Percentiles rank a stretch among this genome's conserved stretches.
Evolutionary conservation across 30 jellyfish, hydroid and myxozoan genomes (phyloP).

Genomic region (Nemopilema nomurai): DNA sequence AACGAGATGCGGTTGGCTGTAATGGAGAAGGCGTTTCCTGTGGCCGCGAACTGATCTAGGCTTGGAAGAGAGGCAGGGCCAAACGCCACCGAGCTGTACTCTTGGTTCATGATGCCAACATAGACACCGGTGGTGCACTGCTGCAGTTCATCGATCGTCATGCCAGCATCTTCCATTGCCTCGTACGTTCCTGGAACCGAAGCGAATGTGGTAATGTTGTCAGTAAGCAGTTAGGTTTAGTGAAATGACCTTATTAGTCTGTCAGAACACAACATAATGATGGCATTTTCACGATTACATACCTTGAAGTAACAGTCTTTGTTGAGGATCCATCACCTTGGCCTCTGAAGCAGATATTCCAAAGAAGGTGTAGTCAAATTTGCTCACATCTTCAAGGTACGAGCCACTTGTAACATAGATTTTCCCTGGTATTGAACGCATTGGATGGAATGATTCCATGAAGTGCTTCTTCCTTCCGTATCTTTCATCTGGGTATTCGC

Average conservation of each 20-base stretch:
- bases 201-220: neutral
- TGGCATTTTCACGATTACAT: neutral
- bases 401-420: constrained; percentile 54
- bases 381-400: constrained; percentile 40
- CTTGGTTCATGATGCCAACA: constrained; percentile 57
- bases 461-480: neutral
- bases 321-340: constrained; percentile 61
- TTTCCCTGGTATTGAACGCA: constrained; percentile 36
- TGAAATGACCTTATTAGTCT: too few species aligned
- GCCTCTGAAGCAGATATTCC: constrained; percentile 59
- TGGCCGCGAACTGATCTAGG: constrained; percentile 46
- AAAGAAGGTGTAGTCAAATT: constrained; percentile 52
- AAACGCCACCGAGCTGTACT: constrained; percentile 6
- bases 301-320: constrained; percentile 58
- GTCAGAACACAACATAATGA: too few species aligned
- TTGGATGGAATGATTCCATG: constrained; percentile 18
- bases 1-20: constrained; percentile 62
- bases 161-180: constrained; percentile 68
- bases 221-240: too few species aligned
- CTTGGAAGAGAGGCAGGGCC: neutral
- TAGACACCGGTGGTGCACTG: constrained; percentile 60
- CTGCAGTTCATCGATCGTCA: constrained; percentile 53
- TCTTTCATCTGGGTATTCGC: constrained; percentile 47
- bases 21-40: constrained; percentile 45
- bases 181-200: constrained; percentile 31